Evolutionary conservation across 2,888 invertebrate species (phyloP), one percentile per base, ranked within the genome.

Genomic region (Flabesymbios commensalis): DNA sequence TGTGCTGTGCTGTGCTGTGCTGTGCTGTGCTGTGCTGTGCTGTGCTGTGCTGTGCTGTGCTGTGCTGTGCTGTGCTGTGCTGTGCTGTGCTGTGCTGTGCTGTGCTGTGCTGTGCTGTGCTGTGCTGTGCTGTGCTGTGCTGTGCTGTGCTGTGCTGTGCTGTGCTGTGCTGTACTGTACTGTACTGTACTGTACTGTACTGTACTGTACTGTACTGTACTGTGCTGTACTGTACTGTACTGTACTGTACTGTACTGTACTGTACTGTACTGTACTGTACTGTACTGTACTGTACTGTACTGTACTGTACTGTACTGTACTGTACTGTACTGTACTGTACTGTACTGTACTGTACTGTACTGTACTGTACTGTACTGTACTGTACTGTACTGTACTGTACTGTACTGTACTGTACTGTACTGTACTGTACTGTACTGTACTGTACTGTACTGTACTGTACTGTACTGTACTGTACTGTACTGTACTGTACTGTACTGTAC

Each of bases 1-100:
- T 48, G 48, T 48, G 48, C 28, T 10, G 47, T 54, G 14, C 54
- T 41, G 47, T 7, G n/a, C 39, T n/a, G 39, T 36, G 39, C n/a
- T 36, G 39, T 36, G n/a, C 39, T n/a, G 39, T 36, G 39, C n/a
- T 36, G 39, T 36, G n/a, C 39, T n/a, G 39, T 36, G 39, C n/a
- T n/a, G 39, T 36, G n/a, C 39, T n/a, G 39, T 36, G 39, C n/a
- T 36, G 39, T 36, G 39, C 39, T n/a, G 39, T 36, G 39, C n/a
- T n/a, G 39, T 36, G n/a, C 39, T n/a, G 39, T 36, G 39, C n/a
- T 36, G 39, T 36, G n/a, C 39, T n/a, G 39, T 36, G 39, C n/a
- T 36, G 39, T 36, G 39, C 39, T n/a, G 39, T 36, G 39, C n/a
- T n/a, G 39, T 36, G n/a, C 39, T n/a, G 39, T 36, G 39, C n/a